A percentile compares a stretch with the other conserved stretches of the same genome.
phyloP scores from a whole-genome alignment of 2,113 vertebrate species.

The Malurus melanocephalus region DNA sequence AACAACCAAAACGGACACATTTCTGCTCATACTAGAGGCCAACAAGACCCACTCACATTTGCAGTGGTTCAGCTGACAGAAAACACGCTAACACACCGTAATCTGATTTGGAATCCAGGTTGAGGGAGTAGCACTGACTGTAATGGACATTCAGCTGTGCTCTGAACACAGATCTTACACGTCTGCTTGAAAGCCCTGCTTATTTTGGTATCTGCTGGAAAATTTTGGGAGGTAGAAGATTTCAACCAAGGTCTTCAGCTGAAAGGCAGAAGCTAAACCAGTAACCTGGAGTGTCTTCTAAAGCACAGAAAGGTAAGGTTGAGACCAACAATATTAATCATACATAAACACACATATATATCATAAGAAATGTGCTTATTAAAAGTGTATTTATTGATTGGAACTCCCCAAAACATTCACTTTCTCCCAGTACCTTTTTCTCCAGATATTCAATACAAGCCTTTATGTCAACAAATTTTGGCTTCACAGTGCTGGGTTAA shows the following conservation, averaged over 20 bases:
- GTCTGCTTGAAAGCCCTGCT: neutral
- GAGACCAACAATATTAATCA: neutral
- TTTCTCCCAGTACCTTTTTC: neutral
- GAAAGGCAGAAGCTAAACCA: neutral
- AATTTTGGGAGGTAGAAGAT: neutral
- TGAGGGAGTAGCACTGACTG: neutral
- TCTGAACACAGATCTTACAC: neutral
- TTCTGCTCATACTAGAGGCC: neutral
- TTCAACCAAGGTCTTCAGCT: neutral
- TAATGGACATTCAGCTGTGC: neutral
- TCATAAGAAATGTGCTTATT: neutral
- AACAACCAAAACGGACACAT: neutral
- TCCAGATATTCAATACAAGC: neutral
- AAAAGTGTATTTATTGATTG: neutral
- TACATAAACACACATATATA: fast-evolving
- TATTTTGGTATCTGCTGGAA: neutral
- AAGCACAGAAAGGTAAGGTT: neutral
- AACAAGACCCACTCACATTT: neutral
- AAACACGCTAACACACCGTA: neutral
- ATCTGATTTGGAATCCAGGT: neutral
- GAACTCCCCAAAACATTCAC: neutral
- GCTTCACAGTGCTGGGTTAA: neutral
- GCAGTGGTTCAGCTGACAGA: neutral
- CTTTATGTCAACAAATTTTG: neutral
- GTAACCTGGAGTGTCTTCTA: neutral